Percentiles rank a stretch among this genome's conserved stretches.
These are phyloP conservation scores for Diplolepis rosae DNA, from an alignment of 2,888 invertebrate genomes.

Conservation along the genomic window DNA sequence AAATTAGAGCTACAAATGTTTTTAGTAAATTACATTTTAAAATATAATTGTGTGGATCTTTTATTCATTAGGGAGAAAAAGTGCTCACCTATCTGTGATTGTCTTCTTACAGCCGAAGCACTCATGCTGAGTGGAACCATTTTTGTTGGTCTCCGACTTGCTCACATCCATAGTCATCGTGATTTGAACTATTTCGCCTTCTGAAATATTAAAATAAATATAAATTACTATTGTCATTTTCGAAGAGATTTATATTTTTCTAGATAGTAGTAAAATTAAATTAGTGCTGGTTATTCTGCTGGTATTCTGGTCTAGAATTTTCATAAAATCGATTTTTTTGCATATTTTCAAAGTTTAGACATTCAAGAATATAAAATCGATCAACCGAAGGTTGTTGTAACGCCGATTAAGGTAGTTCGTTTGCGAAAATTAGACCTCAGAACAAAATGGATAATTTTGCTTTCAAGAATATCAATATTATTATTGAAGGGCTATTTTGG, in stretches of 20 bases:
- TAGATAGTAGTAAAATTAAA: no score
- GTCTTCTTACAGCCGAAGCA: slow-evolving; percentile 96
- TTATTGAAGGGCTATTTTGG: no score
- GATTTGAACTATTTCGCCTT: slow-evolving; percentile 69
- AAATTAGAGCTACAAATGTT: slow-evolving; percentile 1
- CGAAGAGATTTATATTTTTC: not conserved
- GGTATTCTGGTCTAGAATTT: no score
- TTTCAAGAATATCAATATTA: no score
- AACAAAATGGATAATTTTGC: no score
- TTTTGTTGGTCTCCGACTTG: slow-evolving; percentile 80
- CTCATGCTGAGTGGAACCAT: slow-evolving; percentile 79
- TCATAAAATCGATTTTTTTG: no score
- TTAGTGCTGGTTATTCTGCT: no score
- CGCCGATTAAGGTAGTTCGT: no score
- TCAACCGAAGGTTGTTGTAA: no score
- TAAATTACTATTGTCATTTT: not conserved
- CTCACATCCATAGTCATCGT: slow-evolving; percentile 93
- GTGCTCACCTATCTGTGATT: slow-evolving; percentile 84
- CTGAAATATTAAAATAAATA: slow-evolving; percentile 55
- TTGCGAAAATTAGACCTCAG: no score
- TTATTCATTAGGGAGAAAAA: slow-evolving; percentile 31
- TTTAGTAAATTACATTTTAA: slow-evolving; percentile 27
- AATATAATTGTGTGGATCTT: slow-evolving; percentile 19
- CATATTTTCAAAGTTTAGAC: no score
- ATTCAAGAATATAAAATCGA: no score